phyloP scores from a whole-genome alignment of 2,797 vertebrate species.

The Danio tinwini region DNA sequence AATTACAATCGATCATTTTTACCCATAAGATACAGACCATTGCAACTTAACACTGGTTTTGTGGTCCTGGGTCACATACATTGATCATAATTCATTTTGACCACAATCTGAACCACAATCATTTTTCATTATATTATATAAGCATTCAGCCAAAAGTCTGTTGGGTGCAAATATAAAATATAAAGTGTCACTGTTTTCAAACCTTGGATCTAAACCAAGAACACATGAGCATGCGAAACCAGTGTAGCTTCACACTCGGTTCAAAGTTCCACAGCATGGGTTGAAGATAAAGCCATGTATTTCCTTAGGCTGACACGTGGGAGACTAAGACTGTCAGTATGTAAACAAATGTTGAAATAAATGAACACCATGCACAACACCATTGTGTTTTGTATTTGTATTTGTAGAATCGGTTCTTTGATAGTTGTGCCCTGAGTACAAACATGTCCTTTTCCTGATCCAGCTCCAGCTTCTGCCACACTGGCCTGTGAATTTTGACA shows the following conservation, averaged over 20 bases:
- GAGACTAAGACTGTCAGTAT: not conserved
- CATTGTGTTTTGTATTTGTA: not conserved
- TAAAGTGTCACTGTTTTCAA: constrained; percentile 37
- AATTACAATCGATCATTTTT: too few relatives aligned
- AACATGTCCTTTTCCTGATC: constrained; percentile 58
- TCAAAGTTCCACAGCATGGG: not conserved
- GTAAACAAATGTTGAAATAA: not conserved
- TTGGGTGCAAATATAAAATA: constrained; percentile 42
- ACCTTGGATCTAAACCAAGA: constrained; percentile 37
- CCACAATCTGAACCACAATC: constrained; percentile 1
- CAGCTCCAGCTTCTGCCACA: constrained; percentile 61
- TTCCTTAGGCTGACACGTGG: not conserved
- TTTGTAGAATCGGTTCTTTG: constrained; percentile 31
- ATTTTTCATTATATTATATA: constrained; percentile 30
- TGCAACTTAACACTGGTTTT: too few relatives aligned
- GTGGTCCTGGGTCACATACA: not conserved
- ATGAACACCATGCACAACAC: not conserved
- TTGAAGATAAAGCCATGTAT: not conserved
- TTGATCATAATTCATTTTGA: constrained; percentile 19
- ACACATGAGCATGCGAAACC: constrained; percentile 43
- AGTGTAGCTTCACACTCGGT: constrained; percentile 19
- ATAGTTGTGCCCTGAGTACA: constrained; percentile 50
- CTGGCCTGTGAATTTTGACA: constrained; percentile 79
- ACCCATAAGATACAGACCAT: too few relatives aligned
- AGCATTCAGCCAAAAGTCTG: not conserved